These are phyloP conservation scores for Noctua fimbriata DNA, from an alignment of 2,888 invertebrate genomes.

Conservation along the genomic window DNA sequence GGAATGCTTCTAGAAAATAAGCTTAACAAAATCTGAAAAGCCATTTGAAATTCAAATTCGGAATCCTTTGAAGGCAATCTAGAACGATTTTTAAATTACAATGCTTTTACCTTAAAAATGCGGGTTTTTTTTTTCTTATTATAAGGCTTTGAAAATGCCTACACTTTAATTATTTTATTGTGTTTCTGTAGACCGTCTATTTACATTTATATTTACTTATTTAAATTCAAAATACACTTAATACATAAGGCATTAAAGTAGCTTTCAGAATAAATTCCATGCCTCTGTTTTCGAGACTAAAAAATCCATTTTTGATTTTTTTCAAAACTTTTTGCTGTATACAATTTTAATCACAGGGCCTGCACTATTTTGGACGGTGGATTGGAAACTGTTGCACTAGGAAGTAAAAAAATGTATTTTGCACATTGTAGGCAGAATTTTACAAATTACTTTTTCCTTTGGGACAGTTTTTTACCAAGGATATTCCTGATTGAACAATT, in stretches of 20 bases:
- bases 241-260: too few relatives aligned
- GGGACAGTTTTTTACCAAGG: not conserved
- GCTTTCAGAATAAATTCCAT: not conserved
- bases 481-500: not conserved
- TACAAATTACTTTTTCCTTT: not conserved
- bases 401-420: not conserved
- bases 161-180: not conserved
- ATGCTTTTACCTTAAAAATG: constrained; percentile 28
- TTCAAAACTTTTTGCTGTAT: not conserved
- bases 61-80: constrained; percentile 62
- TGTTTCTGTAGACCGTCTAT: not conserved
- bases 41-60: constrained; percentile 65
- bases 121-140: constrained; percentile 18
- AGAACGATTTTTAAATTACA: constrained; percentile 51
- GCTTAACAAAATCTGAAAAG: constrained; percentile 47
- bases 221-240: not conserved
- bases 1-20: constrained; percentile 53
- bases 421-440: not conserved
- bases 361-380: not conserved
- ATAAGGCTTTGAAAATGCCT: constrained; percentile 1
- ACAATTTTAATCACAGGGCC: not conserved
- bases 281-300: not conserved
- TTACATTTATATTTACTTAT: not conserved
- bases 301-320: not conserved
- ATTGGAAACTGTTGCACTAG: constrained; percentile 3